phyloP scores from a whole-genome alignment of 2,888 invertebrate species.

The Eupithecia subumbrata region DNA sequence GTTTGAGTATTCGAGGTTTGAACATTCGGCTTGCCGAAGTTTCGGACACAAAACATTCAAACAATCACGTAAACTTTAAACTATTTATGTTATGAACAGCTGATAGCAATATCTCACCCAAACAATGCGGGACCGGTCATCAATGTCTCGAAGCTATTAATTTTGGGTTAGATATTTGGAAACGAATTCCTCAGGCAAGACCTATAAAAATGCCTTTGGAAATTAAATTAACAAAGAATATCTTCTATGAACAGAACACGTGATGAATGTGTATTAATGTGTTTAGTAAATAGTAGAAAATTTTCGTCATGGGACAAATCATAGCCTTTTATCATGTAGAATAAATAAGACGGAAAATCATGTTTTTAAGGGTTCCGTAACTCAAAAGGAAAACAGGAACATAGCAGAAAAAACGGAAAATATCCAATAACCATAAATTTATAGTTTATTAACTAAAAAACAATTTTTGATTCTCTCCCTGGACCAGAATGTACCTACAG shows the following conservation, averaged over 20 bases:
- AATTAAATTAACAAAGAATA: constrained; percentile 43
- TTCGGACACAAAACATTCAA: no score
- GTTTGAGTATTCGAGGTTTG: not conserved
- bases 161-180: constrained; percentile 44
- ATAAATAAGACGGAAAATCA: no score
- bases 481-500: no score
- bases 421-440: no score
- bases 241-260: not conserved
- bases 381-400: no score
- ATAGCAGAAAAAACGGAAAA: no score
- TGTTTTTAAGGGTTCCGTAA: no score
- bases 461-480: no score
- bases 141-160: constrained; percentile 60
- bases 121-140: constrained; percentile 52
- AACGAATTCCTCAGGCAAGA: constrained; percentile 35
- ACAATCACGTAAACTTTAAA: not conserved
- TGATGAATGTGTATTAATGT: not conserved
- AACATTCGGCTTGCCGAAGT: no score
- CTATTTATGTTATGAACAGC: constrained; percentile 50
- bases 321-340: not conserved
- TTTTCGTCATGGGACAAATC: not conserved
- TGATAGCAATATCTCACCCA: constrained; percentile 61
- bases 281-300: not conserved
- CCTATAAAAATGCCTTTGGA: constrained; percentile 53
- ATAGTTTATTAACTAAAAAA: no score